Conservation (phyloP, 2,113 vertebrate genomes). For the Microcebus jonahi region DNA sequence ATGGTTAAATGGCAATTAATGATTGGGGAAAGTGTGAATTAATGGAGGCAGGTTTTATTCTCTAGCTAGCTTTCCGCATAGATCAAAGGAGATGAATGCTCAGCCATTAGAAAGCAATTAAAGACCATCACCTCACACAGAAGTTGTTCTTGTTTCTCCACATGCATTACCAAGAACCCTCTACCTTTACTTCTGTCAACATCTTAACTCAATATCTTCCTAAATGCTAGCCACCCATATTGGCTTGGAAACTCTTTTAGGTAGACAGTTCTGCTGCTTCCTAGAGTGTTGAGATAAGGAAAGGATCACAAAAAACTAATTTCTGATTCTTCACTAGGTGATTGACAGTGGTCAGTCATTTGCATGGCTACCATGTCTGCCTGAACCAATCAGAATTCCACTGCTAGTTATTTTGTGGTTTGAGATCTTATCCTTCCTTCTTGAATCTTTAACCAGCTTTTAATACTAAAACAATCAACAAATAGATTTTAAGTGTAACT, state of each 20-base stretch:
- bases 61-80: neutral
- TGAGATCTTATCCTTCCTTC: neutral
- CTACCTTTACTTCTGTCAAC: neutral
- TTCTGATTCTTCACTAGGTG: neutral
- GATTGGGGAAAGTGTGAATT: conserved; percentile 33
- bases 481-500: neutral
- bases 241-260: neutral
- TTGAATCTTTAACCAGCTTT: neutral
- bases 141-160: neutral
- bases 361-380: neutral
- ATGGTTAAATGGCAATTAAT: neutral
- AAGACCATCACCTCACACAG: neutral
- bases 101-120: neutral
- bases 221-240: neutral
- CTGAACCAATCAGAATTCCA: neutral
- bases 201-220: neutral
- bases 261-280: neutral
- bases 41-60: neutral
- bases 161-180: neutral
- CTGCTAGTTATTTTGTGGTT: neutral
- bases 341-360: neutral
- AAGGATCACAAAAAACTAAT: neutral
- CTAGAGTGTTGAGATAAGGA: neutral
- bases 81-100: conserved; percentile 22
- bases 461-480: neutral